Conservation (phyloP, 2,113 vertebrate species). For the Falcunculus frontatus region DNA sequence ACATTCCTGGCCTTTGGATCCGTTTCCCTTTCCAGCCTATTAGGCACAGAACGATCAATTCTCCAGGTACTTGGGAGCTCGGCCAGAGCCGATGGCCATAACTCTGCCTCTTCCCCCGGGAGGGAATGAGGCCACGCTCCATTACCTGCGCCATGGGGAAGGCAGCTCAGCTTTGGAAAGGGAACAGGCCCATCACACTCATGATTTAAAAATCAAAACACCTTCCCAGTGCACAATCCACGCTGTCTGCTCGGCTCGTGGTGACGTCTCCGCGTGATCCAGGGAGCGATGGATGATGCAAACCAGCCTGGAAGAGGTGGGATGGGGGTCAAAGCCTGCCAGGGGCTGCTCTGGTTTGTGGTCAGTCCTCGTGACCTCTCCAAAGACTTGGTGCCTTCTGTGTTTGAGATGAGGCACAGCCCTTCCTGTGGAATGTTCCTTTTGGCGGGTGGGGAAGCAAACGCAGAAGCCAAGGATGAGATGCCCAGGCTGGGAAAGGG, state of each 20-base stretch:
- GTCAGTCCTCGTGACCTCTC: not conserved
- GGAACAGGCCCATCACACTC: fast-evolving
- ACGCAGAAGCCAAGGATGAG: fast-evolving
- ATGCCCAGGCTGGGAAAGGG: not conserved
- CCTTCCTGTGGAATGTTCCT: fast-evolving
- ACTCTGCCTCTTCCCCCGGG: not conserved
- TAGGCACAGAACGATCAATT: not conserved
- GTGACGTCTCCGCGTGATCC: fast-evolving
- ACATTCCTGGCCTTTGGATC: not conserved
- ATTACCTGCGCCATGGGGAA: not conserved
- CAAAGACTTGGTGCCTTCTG: fast-evolving
- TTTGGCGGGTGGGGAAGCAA: not conserved
- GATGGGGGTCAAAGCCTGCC: not conserved
- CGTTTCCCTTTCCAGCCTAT: not conserved
- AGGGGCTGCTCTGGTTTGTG: not conserved
- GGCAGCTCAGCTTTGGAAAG: not conserved
- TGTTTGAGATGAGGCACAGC: fast-evolving
- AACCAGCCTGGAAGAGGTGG: not conserved
- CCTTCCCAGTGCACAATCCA: not conserved
- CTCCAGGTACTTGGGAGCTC: not conserved
- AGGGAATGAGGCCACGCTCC: not conserved
- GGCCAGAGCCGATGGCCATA: not conserved
- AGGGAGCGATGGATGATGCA: fast-evolving
- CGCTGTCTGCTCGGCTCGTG: fast-evolving
- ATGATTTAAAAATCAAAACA: not conserved